Evolutionary conservation across 2,888 invertebrate species (phyloP).

Genomic region (Micropterix aruncella): DNA sequence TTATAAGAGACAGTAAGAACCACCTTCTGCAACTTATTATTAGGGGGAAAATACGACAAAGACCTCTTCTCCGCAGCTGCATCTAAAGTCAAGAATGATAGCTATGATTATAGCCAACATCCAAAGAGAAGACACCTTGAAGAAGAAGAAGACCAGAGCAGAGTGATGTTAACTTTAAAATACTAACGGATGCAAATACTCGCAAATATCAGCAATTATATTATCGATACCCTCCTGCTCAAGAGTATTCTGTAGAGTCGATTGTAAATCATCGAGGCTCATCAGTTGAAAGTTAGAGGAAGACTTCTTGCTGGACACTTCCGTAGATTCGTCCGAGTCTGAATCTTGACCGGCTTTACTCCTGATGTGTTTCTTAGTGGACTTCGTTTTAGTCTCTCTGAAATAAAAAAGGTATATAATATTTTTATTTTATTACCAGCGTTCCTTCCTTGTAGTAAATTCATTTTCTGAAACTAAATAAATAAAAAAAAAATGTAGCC

Average conservation of each 20-base stretch:
- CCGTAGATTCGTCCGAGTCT: slow-evolving; percentile 52
- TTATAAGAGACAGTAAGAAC: too few relatives aligned
- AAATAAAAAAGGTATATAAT: too few relatives aligned
- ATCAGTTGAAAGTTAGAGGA: slow-evolving; percentile 46
- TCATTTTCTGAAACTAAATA: too few relatives aligned
- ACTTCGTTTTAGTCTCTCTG: slow-evolving; percentile 93
- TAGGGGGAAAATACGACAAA: too few relatives aligned
- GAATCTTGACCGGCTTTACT: slow-evolving; percentile 44
- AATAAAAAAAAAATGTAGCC: too few relatives aligned
- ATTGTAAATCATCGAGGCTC: slow-evolving; percentile 49
- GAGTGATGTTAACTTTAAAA: not conserved
- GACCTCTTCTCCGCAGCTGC: too few relatives aligned
- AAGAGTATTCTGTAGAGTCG: slow-evolving; percentile 40
- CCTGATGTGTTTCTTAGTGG: slow-evolving; percentile 68
- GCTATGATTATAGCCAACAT: not conserved
- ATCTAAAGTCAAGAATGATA: too few relatives aligned
- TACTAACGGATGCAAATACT: slow-evolving; percentile 49
- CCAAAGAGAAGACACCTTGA: not conserved
- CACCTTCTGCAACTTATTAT: too few relatives aligned
- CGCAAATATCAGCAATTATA: slow-evolving; percentile 52
- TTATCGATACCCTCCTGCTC: slow-evolving; percentile 64
- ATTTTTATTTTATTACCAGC: too few relatives aligned
- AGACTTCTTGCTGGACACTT: slow-evolving; percentile 25
- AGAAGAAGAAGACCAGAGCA: too few relatives aligned
- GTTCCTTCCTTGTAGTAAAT: too few relatives aligned